Evolutionary conservation across 2,888 invertebrate genomes (phyloP), one percentile per base, ranked within the genome.

Genomic region (Clusia tigrina): DNA sequence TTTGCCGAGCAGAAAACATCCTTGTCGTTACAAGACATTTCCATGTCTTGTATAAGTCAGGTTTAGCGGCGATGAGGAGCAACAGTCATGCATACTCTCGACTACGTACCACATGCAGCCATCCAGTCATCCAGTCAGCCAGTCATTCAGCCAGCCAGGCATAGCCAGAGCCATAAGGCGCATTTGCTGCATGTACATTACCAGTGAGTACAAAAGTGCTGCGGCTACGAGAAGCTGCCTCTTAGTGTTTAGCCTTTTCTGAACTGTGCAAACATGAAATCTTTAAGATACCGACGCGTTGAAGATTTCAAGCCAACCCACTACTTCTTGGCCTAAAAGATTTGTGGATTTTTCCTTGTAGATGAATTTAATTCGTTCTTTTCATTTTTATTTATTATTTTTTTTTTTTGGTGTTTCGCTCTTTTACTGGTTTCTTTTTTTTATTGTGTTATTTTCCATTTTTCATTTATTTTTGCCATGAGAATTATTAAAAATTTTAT

Each of bases 401-500:
- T 23, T 12, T 24, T 38, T 54, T 32, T 37, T 56, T 52, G 26
- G 15, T 23, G 15, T 37, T 52, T 58, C 20, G 10, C 42, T 32
- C 10, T 26, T 55, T 60, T 65, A 12, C 26, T 24, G n/a, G 62
- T 58, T 25, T 24, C 37, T n/a, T 57, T 46, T 53, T 54, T 63
- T 57, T 23, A 57, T 61, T 48, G 51, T 61, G 54, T 59, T 63
- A 60, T 57, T 66, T 63, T 46, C 63, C 62, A 63, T 69, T 65
- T 53, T 67, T 74, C 68, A 73, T 78, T 75, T 73, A 70, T 67
- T 69, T 69, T 67, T 70, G 69, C 72, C 76, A 78, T 78, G 76
- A 73, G 79, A 79, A 79, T 76, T 79, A 79, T 81, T 81, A 80
- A 80, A 80, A 77, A 81, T 81, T 81, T 80, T 79, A 78, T 81